Conservation (phyloP, 2,113 vertebrate species). For the Scopus umbretta region DNA sequence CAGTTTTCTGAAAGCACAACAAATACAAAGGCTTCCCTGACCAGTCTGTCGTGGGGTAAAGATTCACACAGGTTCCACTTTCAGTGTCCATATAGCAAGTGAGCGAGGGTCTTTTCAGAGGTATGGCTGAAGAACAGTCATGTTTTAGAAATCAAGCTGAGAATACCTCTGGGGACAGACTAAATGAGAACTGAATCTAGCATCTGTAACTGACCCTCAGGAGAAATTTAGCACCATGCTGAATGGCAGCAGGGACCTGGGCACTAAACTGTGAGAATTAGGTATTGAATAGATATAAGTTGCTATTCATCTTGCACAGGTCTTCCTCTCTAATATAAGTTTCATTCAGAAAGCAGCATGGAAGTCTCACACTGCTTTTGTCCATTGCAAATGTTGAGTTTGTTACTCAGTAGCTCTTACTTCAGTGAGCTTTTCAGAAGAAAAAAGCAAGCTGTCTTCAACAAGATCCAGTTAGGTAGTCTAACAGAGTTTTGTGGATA, state of each 20-base stretch:
- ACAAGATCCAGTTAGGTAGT: neutral
- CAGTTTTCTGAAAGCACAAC: neutral
- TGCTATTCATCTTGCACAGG: neutral
- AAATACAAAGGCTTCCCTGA: fast-evolving
- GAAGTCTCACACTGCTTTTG: neutral
- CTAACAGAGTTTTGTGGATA: neutral
- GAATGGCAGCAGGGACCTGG: neutral
- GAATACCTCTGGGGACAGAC: neutral
- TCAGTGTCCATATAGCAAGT: neutral
- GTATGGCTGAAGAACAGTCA: neutral
- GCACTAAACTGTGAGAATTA: neutral
- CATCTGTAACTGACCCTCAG: neutral
- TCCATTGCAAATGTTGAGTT: neutral
- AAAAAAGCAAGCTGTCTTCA: neutral
- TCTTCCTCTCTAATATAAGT: neutral
- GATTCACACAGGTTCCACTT: neutral
- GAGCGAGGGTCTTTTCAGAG: neutral
- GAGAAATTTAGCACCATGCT: neutral
- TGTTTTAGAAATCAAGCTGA: neutral
- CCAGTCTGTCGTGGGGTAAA: fast-evolving
- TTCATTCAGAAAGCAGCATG: neutral
- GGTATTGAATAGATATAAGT: neutral
- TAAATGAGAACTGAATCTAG: neutral
- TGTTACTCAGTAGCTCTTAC: neutral
- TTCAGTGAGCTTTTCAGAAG: neutral